These are phyloP conservation scores for Notarius lentiginosus DNA, from an alignment of 2,113 vertebrate species.

Conservation along the genomic window DNA sequence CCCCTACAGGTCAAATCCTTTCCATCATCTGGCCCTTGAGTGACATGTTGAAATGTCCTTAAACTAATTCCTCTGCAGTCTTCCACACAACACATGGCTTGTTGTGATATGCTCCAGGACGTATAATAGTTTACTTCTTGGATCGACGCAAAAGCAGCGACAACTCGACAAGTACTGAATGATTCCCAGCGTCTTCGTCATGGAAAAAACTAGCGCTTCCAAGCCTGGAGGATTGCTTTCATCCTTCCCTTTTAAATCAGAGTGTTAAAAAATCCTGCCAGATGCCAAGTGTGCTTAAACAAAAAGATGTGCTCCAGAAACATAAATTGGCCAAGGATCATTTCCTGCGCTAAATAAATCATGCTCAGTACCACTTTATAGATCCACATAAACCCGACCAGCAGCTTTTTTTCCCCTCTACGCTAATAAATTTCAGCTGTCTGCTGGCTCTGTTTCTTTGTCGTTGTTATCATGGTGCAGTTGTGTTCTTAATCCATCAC, in stretches of 20 bases:
- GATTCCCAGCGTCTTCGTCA: constrained; percentile 30
- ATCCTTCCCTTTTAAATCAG: constrained; percentile 8
- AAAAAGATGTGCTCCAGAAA: constrained; percentile 24
- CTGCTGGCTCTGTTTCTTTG: background rate
- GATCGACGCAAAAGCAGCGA: background rate
- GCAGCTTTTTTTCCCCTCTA: background rate
- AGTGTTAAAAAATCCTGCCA: constrained; percentile 23
- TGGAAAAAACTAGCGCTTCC: constrained; percentile 42
- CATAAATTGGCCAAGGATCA: constrained; percentile 22
- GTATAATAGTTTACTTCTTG: background rate
- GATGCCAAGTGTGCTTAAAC: constrained; percentile 9
- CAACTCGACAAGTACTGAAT: background rate
- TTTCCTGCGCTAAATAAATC: constrained; percentile 13
- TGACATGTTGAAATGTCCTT: background rate
- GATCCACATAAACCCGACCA: constrained; percentile 1
- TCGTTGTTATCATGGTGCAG: background rate
- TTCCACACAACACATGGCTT: background rate
- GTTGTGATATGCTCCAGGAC: background rate
- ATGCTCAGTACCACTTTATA: constrained; percentile 7
- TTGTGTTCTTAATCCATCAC: background rate
- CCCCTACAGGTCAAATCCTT: too few relatives aligned
- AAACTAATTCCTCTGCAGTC: background rate
- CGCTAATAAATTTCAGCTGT: constrained; percentile 11
- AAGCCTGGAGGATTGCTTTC: constrained; percentile 9
- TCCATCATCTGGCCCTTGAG: too few relatives aligned